Evolutionary conservation across 2,113 vertebrate genomes (phyloP).

Genomic region (Salvelinus alpinus): DNA sequence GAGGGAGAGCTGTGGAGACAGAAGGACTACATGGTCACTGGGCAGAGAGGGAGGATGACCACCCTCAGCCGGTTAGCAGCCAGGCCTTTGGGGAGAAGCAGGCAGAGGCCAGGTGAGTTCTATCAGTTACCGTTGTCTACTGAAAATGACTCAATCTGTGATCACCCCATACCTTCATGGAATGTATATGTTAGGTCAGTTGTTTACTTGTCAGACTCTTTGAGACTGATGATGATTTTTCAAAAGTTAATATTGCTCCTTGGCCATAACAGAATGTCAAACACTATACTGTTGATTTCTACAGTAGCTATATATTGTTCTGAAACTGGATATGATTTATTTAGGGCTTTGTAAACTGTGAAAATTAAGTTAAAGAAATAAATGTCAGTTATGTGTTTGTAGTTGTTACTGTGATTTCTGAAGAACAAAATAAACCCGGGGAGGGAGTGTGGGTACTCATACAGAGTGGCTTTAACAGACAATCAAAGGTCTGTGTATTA

Average conservation of each 20-base stretch:
- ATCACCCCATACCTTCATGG: background rate
- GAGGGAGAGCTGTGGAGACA: slow-evolving; percentile 33
- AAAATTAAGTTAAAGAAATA: slow-evolving; percentile 46
- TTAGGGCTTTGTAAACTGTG: slow-evolving; percentile 37
- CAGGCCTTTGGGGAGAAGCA: slow-evolving; percentile 67
- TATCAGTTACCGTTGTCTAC: background rate
- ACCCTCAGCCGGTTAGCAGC: slow-evolving; percentile 60
- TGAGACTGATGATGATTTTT: too few relatives aligned
- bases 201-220: too few relatives aligned
- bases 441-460: slow-evolving; percentile 49
- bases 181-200: background rate
- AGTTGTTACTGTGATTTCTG: slow-evolving; percentile 54
- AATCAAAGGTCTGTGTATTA: slow-evolving; percentile 67
- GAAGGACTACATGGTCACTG: slow-evolving; percentile 61
- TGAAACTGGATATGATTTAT: slow-evolving; percentile 1
- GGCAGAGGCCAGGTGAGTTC: slow-evolving; percentile 64
- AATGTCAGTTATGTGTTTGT: slow-evolving; percentile 56
- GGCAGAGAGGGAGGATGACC: slow-evolving; percentile 57
- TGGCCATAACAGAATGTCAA: too few relatives aligned
- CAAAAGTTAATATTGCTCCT: too few relatives aligned
- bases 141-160: background rate
- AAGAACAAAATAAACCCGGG: slow-evolving; percentile 49
- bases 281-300: too few relatives aligned
- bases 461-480: slow-evolving; percentile 55
- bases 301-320: too few relatives aligned